phyloP scores from a whole-genome alignment of 2,888 invertebrate species.

The Melipona beecheii region DNA sequence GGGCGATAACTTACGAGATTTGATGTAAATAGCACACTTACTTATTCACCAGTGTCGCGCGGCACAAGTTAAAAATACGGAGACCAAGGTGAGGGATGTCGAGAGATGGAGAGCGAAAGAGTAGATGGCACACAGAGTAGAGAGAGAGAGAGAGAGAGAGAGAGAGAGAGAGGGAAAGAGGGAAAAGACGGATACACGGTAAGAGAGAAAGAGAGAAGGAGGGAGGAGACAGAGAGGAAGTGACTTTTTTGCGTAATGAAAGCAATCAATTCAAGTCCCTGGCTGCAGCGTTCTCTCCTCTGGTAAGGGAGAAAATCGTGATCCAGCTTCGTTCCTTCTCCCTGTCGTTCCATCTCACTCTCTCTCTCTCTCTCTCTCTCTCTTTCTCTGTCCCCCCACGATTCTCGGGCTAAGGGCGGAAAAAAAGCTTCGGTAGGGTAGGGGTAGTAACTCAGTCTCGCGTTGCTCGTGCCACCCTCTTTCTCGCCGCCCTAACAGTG shows the following conservation, averaged over 20 bases:
- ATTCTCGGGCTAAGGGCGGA: constrained; percentile 59
- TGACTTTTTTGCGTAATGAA: constrained; percentile 82
- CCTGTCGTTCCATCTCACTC: constrained; percentile 38
- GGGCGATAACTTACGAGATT: constrained; percentile 81
- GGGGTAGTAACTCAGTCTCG: constrained; percentile 66
- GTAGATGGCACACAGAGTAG: constrained; percentile 1
- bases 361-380: constrained; percentile 7
- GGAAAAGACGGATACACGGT: constrained; percentile 3
- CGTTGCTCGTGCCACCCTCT: constrained; percentile 63
- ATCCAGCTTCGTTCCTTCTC: constrained; percentile 48
- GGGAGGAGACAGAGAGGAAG: constrained; percentile 66
- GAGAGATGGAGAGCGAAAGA: constrained; percentile 26
- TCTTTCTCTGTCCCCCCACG: constrained; percentile 35
- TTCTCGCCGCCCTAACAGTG: constrained; percentile 71
- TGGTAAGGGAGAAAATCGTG: constrained; percentile 59
- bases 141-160: constrained; percentile 64
- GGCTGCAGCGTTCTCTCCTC: constrained; percentile 64
- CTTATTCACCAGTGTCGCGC: constrained; percentile 80
- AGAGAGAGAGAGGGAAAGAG: constrained; percentile 62
- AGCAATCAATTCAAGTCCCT: constrained; percentile 83
- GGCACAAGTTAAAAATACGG: constrained; percentile 81
- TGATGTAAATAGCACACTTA: constrained; percentile 83
- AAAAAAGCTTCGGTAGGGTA: constrained; percentile 56
- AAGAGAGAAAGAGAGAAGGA: constrained; percentile 41
- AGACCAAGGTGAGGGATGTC: constrained; percentile 69